These are phyloP conservation scores for Argopecten irradians DNA, from an alignment of 1,140 invertebrate species.

Conservation along the genomic window DNA sequence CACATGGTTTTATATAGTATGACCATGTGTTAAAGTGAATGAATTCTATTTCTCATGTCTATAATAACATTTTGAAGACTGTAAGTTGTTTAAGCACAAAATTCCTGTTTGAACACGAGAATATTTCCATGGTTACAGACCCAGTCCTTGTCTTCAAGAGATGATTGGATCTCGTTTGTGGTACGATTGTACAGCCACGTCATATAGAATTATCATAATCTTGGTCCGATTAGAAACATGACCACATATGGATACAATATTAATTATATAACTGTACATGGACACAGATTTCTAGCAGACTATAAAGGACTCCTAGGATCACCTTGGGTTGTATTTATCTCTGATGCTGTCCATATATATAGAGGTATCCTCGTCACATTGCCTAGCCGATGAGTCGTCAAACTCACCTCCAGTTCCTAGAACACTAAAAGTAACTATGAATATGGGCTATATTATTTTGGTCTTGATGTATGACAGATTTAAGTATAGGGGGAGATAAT, in stretches of 20 bases:
- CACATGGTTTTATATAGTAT: no score
- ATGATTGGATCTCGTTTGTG: not conserved
- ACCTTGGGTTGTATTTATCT: not conserved
- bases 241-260: not conserved
- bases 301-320: not conserved
- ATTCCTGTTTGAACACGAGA: not conserved
- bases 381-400: no score
- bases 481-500: no score
- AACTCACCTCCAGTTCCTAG: no score
- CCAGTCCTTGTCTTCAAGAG: not conserved
- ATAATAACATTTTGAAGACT: no score
- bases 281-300: not conserved
- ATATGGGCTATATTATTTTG: no score
- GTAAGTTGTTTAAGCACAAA: not conserved
- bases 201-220: not conserved
- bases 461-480: no score
- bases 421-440: no score
- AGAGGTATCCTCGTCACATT: no score
- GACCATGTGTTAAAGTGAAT: no score
- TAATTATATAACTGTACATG: not conserved
- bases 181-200: not conserved
- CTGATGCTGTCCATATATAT: not conserved
- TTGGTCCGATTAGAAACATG: not conserved
- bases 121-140: not conserved
- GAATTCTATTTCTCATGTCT: no score